These are phyloP conservation scores for Blennius ocellaris DNA, from an alignment of 2,113 vertebrate genomes.

Conservation along the genomic window DNA sequence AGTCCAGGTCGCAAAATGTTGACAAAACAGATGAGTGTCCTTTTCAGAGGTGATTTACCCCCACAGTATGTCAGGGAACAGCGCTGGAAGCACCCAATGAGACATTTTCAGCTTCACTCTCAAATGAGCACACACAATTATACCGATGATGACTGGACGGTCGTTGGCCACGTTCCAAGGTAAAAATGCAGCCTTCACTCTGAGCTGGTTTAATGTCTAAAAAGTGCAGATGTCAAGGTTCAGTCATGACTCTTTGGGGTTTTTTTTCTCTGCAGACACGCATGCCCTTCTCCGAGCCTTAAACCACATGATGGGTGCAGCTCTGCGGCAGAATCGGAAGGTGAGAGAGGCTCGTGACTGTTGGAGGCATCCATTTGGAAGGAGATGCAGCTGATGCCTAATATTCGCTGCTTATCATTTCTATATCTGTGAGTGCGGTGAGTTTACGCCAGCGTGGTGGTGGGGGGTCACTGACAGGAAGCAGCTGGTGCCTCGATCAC, in stretches of 20 bases:
- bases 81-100: constrained; percentile 60
- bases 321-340: constrained; percentile 11
- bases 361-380: constrained; percentile 40
- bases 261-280: constrained; percentile 72
- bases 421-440: constrained; percentile 28
- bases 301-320: neutral
- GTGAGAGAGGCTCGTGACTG: constrained; percentile 29
- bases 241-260: constrained; percentile 38
- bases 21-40: constrained; percentile 48
- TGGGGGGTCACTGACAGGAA: constrained; percentile 67
- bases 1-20: constrained; percentile 2
- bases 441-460: constrained; percentile 43
- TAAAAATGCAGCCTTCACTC: constrained; percentile 54
- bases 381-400: constrained; percentile 43
- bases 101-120: constrained; percentile 78
- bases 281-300: constrained; percentile 50
- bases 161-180: constrained; percentile 69
- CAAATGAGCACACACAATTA: constrained; percentile 71
- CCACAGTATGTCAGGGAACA: constrained; percentile 58
- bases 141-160: constrained; percentile 50
- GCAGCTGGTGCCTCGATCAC: constrained; percentile 72
- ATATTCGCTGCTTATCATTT: constrained; percentile 30
- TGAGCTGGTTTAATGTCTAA: constrained; percentile 60
- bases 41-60: constrained; percentile 58
- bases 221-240: constrained; percentile 73